Evolutionary conservation across 2,113 vertebrate genomes (phyloP), one percentile per base, ranked within the genome.

Genomic region (Psettodes erumei): DNA sequence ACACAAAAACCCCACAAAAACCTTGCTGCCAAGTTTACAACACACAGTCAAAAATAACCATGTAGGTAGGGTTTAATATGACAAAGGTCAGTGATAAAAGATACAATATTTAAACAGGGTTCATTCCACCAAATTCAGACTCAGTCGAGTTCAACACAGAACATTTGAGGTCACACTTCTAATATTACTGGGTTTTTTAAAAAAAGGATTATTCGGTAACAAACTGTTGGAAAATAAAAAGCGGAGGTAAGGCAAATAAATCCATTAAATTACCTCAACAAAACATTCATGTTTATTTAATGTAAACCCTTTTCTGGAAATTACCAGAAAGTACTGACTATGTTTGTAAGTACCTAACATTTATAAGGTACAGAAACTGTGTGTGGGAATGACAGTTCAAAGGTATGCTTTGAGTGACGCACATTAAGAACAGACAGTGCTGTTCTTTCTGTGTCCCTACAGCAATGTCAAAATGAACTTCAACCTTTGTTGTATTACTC

Each of bases 381-480:
- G 42, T 8, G 15, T n/a, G 6, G 5, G 48, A 47, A 37, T 3
- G 0, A 32, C 48, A 1, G 28, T 2, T 21, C 3, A 45, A 27
- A 19, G 19, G 12, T 3, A 19, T 12, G 16, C 10, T 63, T 38
- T 13, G 8, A 30, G 28, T 11, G 8, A 30, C 15, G 30, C 27
- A 21, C 15, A 13, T 51, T 28, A 30, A 40, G 47, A 8, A 2
- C 55, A 43, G 35, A 5, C 0, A 8, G 32, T 54, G 35, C 19
- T 50, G 74, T 25, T 47, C 45, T 1, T 18, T 51, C 38, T 25
- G 32, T 53, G 61, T 37, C 71, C 2, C 53, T 35, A 37, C 28
- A 10, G 6, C n/a, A 56, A 59, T 72, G 73, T 61, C 18, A 32
- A 59, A 85, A 10, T 4, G 37, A 73, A 76, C 82, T 74, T 85